phyloP scores from a whole-genome alignment of 2,113 vertebrate species.

The Cnemophilus loriae region DNA sequence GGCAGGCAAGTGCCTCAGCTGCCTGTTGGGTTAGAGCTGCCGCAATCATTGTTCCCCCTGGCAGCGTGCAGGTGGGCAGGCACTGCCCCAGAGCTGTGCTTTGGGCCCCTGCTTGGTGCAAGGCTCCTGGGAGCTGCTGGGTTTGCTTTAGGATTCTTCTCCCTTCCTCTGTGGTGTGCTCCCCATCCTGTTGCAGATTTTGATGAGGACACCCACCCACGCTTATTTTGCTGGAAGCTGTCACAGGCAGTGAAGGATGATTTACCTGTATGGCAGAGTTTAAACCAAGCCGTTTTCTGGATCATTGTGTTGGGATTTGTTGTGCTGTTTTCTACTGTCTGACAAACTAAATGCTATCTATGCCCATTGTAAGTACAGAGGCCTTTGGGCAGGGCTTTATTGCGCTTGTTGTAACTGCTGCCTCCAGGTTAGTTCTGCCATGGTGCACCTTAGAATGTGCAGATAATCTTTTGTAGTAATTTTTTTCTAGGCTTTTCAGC shows the following conservation, averaged over 20 bases:
- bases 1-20: background rate
- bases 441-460: background rate
- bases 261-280: background rate
- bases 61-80: background rate
- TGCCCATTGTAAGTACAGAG: background rate
- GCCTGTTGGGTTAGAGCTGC: background rate
- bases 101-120: too few relatives aligned
- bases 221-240: background rate
- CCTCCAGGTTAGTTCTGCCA: background rate
- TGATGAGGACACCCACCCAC: background rate
- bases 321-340: background rate
- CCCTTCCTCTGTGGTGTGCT: background rate
- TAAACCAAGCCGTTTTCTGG: background rate
- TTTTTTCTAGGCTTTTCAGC: background rate
- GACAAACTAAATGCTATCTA: background rate
- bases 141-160: too few relatives aligned
- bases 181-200: background rate
- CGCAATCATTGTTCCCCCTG: rapidly evolving
- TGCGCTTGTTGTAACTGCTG: background rate
- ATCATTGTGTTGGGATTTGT: background rate
- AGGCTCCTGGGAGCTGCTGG: background rate
- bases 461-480: background rate
- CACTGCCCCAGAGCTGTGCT: background rate
- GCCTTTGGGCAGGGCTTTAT: background rate
- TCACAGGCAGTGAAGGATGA: background rate